Conservation (phyloP, 2,113 vertebrate species). For the Turnix velox region DNA sequence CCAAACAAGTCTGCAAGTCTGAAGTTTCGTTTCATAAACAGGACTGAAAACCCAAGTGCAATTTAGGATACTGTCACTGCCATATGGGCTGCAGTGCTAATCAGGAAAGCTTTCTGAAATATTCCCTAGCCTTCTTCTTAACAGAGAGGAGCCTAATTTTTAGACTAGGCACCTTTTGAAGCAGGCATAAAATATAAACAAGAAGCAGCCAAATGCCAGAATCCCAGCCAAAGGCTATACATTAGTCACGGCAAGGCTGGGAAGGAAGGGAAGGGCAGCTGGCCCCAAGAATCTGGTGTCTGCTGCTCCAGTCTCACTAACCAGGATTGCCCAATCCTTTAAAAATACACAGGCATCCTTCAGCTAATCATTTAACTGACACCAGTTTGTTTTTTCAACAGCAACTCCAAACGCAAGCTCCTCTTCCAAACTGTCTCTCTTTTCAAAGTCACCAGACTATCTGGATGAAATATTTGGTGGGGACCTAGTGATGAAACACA, state of each 20-base stretch:
- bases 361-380: background rate
- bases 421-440: background rate
- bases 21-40: slow-evolving; percentile 87
- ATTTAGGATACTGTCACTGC: slow-evolving; percentile 80
- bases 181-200: slow-evolving; percentile 86
- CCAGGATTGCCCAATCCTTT: slow-evolving; percentile 31
- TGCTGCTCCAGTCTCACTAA: slow-evolving; percentile 1
- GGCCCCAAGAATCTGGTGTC: slow-evolving; percentile 17
- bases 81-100: slow-evolving; percentile 80
- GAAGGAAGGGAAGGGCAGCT: slow-evolving; percentile 52
- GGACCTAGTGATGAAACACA: background rate
- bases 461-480: background rate
- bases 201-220: slow-evolving; percentile 82
- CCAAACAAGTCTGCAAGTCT: slow-evolving; percentile 43
- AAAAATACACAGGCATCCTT: slow-evolving; percentile 18
- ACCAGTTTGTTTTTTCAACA: background rate
- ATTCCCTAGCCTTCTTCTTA: slow-evolving; percentile 86
- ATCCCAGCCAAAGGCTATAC: slow-evolving; percentile 87
- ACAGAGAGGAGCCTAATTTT: slow-evolving; percentile 85
- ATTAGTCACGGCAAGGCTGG: slow-evolving; percentile 48
- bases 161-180: slow-evolving; percentile 85
- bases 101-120: slow-evolving; percentile 87
- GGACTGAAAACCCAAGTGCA: slow-evolving; percentile 79
- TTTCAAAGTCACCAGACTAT: background rate
- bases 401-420: background rate